Evolutionary conservation across 2,888 invertebrate genomes (phyloP), one percentile per base, ranked within the genome.

Genomic region (Trypoxylon attenuatum): DNA sequence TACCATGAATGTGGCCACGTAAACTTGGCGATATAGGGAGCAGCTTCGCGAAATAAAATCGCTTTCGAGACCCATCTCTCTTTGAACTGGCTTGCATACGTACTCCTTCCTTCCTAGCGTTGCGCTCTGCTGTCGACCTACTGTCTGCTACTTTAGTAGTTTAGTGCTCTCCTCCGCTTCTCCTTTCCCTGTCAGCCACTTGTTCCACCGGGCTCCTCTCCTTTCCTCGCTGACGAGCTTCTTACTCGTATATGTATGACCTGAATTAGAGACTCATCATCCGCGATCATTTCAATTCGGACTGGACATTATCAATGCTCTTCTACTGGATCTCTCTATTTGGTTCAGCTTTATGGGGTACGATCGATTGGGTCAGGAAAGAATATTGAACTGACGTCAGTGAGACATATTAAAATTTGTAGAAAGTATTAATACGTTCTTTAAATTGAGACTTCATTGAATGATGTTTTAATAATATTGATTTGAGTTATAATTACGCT

Each of bases 1-100:
- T n/a, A n/a, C 10, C 33, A 8, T 33, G 8, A 33, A 6, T 25
- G 39, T 43, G 4, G 1, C 29, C 27, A 43, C 57, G 21, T 66
- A 65, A 64, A 66, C 47, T 57, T 57, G 27, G 42, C 43, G 43
- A 65, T 65, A 65, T 65, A 57, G 49, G 57, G 46, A 54, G 41
- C 38, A 19, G 16, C 45, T 18, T 43, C 33, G 22, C 21, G 42
- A 47, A 42, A 47, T 66, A 59, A 59, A 66, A 54, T 65, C 51
- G 46, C 13, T 33, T 33, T 33, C 33, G 13, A 33, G 33, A 33
- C 33, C 27, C 23, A 5, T 33, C 25, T 25, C 25, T 33, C 33
- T 33, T 33, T 33, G 4, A 8, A 33, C 13, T 33, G 1, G 13
- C 33, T 33, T 33, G 10, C 33, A 13, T 13, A 33, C 10, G 33